These are phyloP conservation scores for Drosophila paracracens DNA, from an alignment of 2,888 invertebrate genomes.

Conservation along the genomic window DNA sequence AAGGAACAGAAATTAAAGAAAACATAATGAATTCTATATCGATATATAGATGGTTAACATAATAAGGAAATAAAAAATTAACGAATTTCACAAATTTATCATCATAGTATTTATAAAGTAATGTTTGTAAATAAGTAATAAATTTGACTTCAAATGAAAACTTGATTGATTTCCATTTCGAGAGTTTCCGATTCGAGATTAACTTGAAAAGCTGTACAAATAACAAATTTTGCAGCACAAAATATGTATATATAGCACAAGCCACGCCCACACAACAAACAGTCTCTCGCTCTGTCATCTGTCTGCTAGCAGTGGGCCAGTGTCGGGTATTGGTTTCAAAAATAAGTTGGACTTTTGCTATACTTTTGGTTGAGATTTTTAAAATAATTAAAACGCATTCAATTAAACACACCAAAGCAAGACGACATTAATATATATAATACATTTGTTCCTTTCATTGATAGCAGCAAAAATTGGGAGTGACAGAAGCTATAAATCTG, in stretches of 20 bases:
- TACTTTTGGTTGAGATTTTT: constrained; percentile 74
- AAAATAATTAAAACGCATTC: constrained; percentile 76
- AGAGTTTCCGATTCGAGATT: constrained; percentile 25
- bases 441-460: constrained; percentile 9
- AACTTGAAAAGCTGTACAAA: constrained; percentile 53
- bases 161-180: constrained; percentile 11
- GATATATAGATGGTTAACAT: constrained; percentile 40
- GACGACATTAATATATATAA: constrained; percentile 32
- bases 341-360: constrained; percentile 40
- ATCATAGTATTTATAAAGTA: constrained; percentile 34
- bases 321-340: constrained; percentile 27
- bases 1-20: constrained; percentile 70
- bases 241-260: constrained; percentile 55
- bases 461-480: constrained; percentile 12
- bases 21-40: constrained; percentile 61
- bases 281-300: constrained; percentile 25
- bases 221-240: constrained; percentile 65
- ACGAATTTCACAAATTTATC: constrained; percentile 49
- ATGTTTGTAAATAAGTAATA: constrained; percentile 36
- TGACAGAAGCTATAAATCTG: constrained; percentile 14
- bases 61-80: constrained; percentile 57
- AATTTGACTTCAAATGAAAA: constrained; percentile 46
- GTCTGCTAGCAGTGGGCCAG: not conserved
- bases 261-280: constrained; percentile 56
- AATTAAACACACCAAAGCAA: constrained; percentile 79